Conservation (phyloP, 1,140 invertebrate species). For the Drosophila pachea region DNA sequence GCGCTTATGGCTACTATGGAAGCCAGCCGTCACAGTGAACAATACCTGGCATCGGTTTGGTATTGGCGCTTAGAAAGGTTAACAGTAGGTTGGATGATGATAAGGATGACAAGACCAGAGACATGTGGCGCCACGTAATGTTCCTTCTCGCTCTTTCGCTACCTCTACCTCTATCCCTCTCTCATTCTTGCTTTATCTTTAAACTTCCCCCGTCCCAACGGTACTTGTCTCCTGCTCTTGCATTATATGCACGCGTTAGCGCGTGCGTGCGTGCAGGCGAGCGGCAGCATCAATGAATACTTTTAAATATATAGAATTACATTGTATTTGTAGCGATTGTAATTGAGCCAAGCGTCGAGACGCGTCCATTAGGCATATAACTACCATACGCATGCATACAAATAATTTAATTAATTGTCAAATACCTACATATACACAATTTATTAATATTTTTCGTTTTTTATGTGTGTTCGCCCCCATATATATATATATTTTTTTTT, state of each 20-base stretch:
- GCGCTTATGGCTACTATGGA: slow-evolving; percentile 74
- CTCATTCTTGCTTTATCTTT: background rate
- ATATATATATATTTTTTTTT: background rate
- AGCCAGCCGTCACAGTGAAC: slow-evolving; percentile 74
- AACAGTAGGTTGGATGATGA: background rate
- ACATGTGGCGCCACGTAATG: slow-evolving; percentile 3
- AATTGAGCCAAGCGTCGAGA: slow-evolving; percentile 36
- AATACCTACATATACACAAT: slow-evolving; percentile 16
- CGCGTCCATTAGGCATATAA: slow-evolving; percentile 31
- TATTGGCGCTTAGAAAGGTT: background rate
- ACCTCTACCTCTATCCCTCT: slow-evolving; percentile 1
- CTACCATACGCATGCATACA: slow-evolving; percentile 22
- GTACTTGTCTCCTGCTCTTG: slow-evolving; percentile 1
- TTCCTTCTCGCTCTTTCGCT: slow-evolving; percentile 8
- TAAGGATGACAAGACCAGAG: slow-evolving; percentile 6
- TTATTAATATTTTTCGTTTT: slow-evolving; percentile 3
- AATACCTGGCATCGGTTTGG: slow-evolving; percentile 6
- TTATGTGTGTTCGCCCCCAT: background rate
- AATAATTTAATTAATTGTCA: background rate
- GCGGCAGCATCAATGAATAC: slow-evolving; percentile 15
- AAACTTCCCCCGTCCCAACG: background rate
- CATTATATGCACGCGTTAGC: background rate
- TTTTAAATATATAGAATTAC: slow-evolving; percentile 31
- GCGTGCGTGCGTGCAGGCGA: slow-evolving; percentile 1
- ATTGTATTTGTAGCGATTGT: slow-evolving; percentile 40